Conservation (phyloP, 2,888 invertebrate genomes). For the Erannis defoliaria region DNA sequence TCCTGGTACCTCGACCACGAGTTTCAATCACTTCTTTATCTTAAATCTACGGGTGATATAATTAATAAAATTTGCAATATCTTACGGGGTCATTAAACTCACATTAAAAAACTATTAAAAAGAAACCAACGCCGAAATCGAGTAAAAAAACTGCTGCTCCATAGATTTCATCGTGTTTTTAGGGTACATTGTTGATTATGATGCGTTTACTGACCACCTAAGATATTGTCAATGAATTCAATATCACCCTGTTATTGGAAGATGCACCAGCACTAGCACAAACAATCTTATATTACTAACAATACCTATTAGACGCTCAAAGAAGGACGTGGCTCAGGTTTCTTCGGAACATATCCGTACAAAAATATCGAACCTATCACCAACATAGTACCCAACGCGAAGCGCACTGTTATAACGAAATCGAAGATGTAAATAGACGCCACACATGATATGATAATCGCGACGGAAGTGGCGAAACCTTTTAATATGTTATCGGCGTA, state of each 20-base stretch:
- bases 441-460: slow-evolving; percentile 97
- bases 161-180: too few relatives aligned
- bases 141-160: too few relatives aligned
- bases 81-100: too few relatives aligned
- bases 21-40: not conserved
- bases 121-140: too few relatives aligned
- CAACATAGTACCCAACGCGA: slow-evolving; percentile 93
- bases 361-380: slow-evolving; percentile 98
- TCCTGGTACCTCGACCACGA: not conserved
- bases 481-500: slow-evolving; percentile 99
- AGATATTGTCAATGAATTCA: too few relatives aligned
- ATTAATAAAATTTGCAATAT: too few relatives aligned
- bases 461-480: slow-evolving; percentile 98
- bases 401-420: slow-evolving; percentile 95
- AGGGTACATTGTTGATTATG: too few relatives aligned
- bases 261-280: not conserved
- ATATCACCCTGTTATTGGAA: too few relatives aligned
- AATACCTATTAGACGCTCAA: slow-evolving; percentile 74
- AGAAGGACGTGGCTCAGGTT: slow-evolving; percentile 66
- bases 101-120: too few relatives aligned
- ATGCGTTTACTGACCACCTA: too few relatives aligned
- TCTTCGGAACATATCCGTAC: slow-evolving; percentile 93
- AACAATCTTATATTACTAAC: slow-evolving; percentile 25
- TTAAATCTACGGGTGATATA: too few relatives aligned
- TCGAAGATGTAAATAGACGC: slow-evolving; percentile 97